phyloP scores from a whole-genome alignment of 2,888 invertebrate species.

The Amphimallon solstitiale region DNA sequence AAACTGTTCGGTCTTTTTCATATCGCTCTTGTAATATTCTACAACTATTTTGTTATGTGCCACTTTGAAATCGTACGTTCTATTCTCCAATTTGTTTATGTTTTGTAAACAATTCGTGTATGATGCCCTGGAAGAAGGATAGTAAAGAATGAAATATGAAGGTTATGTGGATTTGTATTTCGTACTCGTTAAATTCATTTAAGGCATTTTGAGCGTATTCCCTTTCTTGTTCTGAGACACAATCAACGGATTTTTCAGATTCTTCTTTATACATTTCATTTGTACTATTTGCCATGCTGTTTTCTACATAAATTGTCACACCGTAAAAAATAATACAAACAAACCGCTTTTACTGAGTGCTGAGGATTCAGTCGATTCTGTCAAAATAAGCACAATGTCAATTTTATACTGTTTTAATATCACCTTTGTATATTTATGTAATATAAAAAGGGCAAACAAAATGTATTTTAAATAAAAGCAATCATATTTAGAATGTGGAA shows the following conservation, averaged over 20 bases:
- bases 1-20: constrained; percentile 78
- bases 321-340: too few relatives aligned
- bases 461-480: too few relatives aligned
- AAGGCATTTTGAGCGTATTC: constrained; percentile 59
- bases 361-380: too few relatives aligned
- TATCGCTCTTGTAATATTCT: constrained; percentile 80
- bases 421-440: too few relatives aligned
- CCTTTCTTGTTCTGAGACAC: constrained; percentile 59
- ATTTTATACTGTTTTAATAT: too few relatives aligned
- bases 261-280: constrained; percentile 55
- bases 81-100: constrained; percentile 73
- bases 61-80: constrained; percentile 77
- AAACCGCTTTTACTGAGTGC: too few relatives aligned
- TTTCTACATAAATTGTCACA: too few relatives aligned
- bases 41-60: constrained; percentile 86
- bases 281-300: too few relatives aligned
- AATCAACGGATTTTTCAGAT: constrained; percentile 54
- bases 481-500: too few relatives aligned
- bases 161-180: not conserved
- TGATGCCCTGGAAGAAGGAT: constrained; percentile 64
- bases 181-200: constrained; percentile 61
- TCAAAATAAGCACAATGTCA: too few relatives aligned
- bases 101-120: constrained; percentile 70
- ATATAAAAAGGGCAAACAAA: too few relatives aligned
- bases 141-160: not conserved